Percentiles rank a stretch among this genome's conserved stretches.
Evolutionary conservation across 53 echinoderm and acorn worm species (phyloP).

Genomic region (Arbacia lixula): DNA sequence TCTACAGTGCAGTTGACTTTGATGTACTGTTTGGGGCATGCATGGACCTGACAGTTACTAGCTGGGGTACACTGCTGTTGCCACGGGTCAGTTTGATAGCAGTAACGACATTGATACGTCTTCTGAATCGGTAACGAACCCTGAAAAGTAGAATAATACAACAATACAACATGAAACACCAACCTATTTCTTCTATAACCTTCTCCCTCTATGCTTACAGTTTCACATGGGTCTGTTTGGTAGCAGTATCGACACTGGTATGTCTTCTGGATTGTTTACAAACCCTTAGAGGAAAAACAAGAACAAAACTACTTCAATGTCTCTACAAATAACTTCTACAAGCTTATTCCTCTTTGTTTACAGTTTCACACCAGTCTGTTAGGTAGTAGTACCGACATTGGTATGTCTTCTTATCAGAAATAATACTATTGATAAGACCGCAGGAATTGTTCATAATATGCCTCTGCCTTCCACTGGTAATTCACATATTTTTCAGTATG

Average conservation of each 20-base stretch:
- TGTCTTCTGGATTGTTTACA: conserved; percentile 32
- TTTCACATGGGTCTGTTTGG: conserved; percentile 75
- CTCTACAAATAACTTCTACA: not conserved
- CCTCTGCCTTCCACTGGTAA: too few relatives aligned
- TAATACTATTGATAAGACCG: too few relatives aligned
- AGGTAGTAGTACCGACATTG: not conserved
- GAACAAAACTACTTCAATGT: not conserved
- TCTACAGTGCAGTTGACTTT: conserved; percentile 87
- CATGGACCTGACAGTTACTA: conserved; percentile 75
- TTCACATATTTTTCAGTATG: too few relatives aligned
- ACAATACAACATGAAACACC: too few relatives aligned
- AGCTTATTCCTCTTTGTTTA: too few relatives aligned
- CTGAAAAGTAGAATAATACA: too few relatives aligned
- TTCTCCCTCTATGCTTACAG: too few relatives aligned
- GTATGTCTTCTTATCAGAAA: not conserved
- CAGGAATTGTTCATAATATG: too few relatives aligned
- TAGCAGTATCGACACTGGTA: conserved; percentile 87
- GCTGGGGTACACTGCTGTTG: conserved; percentile 84
- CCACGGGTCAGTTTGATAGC: conserved; percentile 86
- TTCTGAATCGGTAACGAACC: conserved; percentile 58
- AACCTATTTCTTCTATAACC: too few relatives aligned
- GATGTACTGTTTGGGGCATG: conserved; percentile 70
- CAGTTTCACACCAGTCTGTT: too few relatives aligned
- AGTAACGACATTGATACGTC: conserved; percentile 80
- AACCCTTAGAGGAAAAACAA: conserved; percentile 54